A percentile compares a stretch with the other conserved stretches of the same genome.
Evolutionary conservation across 2,888 invertebrate genomes (phyloP).

Genomic region (Dermolepida albohirtum): DNA sequence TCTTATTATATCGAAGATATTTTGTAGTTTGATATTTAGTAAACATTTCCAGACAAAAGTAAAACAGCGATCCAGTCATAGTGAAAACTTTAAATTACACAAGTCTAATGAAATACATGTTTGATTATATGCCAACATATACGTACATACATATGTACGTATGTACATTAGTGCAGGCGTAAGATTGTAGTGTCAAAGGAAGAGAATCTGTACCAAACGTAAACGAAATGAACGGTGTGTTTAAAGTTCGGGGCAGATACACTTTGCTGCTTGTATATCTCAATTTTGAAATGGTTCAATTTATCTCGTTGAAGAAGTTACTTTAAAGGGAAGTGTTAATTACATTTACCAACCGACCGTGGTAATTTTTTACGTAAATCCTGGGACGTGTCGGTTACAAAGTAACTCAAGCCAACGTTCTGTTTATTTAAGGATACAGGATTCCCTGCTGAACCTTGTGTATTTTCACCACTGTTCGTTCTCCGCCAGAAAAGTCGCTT

Average conservation of each 20-base stretch:
- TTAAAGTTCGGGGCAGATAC: slow-evolving; percentile 18
- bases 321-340: slow-evolving; percentile 32
- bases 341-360: slow-evolving; percentile 32
- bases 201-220: slow-evolving; percentile 2
- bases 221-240: slow-evolving; percentile 10
- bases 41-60: too few relatives aligned
- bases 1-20: too few relatives aligned
- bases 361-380: slow-evolving; percentile 31
- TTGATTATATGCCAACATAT: not conserved
- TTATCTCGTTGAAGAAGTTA: slow-evolving; percentile 25
- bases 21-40: too few relatives aligned
- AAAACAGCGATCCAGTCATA: not conserved
- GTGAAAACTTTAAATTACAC: not conserved
- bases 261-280: slow-evolving; percentile 28
- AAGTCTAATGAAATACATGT: not conserved
- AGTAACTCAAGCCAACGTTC: slow-evolving; percentile 21
- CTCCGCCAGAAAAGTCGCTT: not conserved
- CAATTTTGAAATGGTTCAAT: slow-evolving; percentile 28
- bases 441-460: slow-evolving; percentile 11
- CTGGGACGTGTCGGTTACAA: slow-evolving; percentile 27
- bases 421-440: slow-evolving; percentile 27
- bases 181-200: slow-evolving; percentile 6
- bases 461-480: not conserved
- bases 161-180: not conserved
- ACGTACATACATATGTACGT: not conserved